Percentiles rank a stretch among this genome's conserved stretches.
Conservation (phyloP, 2,113 vertebrate genomes). For the Chaetops frenatus region DNA sequence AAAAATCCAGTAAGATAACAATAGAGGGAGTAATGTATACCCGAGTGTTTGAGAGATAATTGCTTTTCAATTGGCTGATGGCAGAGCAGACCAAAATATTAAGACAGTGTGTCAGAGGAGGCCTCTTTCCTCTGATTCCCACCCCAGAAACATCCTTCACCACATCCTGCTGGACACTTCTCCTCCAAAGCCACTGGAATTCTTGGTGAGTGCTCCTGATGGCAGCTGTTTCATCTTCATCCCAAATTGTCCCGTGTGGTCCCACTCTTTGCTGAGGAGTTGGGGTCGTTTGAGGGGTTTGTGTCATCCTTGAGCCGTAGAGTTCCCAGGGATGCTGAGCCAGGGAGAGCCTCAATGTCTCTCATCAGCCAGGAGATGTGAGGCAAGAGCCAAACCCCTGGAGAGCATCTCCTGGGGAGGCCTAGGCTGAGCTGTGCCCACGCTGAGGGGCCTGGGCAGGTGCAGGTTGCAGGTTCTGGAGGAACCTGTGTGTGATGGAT, state of each 20-base stretch:
- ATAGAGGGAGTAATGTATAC: neutral
- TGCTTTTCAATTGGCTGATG: constrained; percentile 58
- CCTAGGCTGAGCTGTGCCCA: neutral
- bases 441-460: neutral
- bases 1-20: neutral
- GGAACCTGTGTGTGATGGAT: neutral
- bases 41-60: constrained; percentile 27
- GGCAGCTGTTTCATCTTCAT: fast-evolving
- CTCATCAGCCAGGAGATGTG: fast-evolving
- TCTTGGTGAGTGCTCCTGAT: neutral
- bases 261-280: neutral
- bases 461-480: neutral
- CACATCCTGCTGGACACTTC: fast-evolving
- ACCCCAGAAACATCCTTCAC: neutral
- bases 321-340: neutral
- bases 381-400: fast-evolving
- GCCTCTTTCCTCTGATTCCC: neutral
- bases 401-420: neutral
- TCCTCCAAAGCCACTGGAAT: neutral
- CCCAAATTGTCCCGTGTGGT: fast-evolving
- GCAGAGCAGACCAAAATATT: constrained; percentile 18
- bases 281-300: fast-evolving
- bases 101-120: neutral
- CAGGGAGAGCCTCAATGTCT: fast-evolving
- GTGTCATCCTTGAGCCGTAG: fast-evolving